Conservation (phyloP, 2,113 vertebrate species). For the Catharus fuscescens region DNA sequence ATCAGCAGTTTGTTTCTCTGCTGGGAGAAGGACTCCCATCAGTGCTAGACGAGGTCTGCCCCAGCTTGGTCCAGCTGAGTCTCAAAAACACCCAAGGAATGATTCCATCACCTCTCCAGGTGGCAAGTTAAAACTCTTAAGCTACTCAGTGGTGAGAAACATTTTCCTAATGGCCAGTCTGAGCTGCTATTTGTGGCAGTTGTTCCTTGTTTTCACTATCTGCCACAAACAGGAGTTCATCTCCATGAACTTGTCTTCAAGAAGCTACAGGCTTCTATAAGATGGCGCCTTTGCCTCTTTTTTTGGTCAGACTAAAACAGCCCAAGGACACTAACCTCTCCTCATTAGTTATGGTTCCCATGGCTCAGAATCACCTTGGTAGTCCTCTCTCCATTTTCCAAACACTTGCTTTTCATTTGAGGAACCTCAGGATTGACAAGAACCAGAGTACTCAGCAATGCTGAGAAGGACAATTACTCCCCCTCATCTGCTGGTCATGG, state of each 20-base stretch:
- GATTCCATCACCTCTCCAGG: neutral
- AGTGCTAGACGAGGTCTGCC: neutral
- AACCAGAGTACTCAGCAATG: neutral
- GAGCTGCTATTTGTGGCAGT: neutral
- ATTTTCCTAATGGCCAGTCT: neutral
- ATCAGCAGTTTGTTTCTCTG: rapidly evolving
- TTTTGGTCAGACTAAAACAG: neutral
- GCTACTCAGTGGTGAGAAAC: neutral
- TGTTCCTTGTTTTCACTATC: neutral
- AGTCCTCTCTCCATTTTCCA: neutral
- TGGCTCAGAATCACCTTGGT: neutral
- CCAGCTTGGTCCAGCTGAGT: neutral
- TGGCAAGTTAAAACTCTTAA: neutral
- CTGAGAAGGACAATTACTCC: neutral
- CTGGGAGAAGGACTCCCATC: neutral
- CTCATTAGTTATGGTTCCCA: neutral
- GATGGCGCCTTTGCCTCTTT: neutral
- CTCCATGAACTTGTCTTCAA: neutral
- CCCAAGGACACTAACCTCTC: neutral
- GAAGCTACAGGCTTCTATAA: neutral
- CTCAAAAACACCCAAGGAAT: neutral
- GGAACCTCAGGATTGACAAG: neutral
- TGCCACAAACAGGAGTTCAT: neutral
- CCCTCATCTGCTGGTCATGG: neutral
- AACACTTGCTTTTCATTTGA: neutral